Evolutionary conservation across 2,888 invertebrate genomes (phyloP), one percentile per base, ranked within the genome.

Genomic region (Nemotelus pantherinus): DNA sequence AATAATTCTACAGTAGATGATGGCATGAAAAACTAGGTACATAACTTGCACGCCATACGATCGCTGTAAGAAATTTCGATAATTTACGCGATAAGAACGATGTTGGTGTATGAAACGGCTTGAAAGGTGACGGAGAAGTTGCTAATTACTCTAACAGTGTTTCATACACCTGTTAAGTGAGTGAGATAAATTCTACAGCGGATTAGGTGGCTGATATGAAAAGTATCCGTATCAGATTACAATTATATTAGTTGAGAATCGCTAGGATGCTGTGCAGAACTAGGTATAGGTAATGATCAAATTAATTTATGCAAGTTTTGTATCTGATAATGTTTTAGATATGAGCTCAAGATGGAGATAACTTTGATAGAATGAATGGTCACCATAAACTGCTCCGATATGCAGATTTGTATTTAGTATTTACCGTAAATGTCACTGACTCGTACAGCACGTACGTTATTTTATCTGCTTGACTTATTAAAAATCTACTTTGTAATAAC

Each of bases 141-240:
- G 70, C 70, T 70, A 70, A 70, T 70, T 70, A 70, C 70, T 70
- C 43, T 53, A 55, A 70, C 55, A 70, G 70, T 70, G 70, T 70
- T 55, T 55, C 53, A 70, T 41, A 70, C 70, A 70, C 55, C 55
- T 70, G 70, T 70, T 55, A 70, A 70, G 70, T 70, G 55, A 70
- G 70, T 70, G 70, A 70, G 70, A 70, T 70, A 70, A 70, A 55
- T 70, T 43, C 44, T 55, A 70, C 70, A 9, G 39, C 7, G 55
- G 70, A 70, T 70, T 68, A 39, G 6, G 41, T 7, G 6, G 25
- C 55, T 47, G 70, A 70, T 70, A 70, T 9, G 55, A 41, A 43
- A 55, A 47, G 55, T 25, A 25, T 25, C 47, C 41, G 70, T 55
- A 70, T 70, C 55, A 53, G 25, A 55, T 70, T 70, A 70, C 70